These are phyloP conservation scores for Ophiodon elongatus DNA, from an alignment of 2,113 vertebrate genomes.

Conservation along the genomic window DNA sequence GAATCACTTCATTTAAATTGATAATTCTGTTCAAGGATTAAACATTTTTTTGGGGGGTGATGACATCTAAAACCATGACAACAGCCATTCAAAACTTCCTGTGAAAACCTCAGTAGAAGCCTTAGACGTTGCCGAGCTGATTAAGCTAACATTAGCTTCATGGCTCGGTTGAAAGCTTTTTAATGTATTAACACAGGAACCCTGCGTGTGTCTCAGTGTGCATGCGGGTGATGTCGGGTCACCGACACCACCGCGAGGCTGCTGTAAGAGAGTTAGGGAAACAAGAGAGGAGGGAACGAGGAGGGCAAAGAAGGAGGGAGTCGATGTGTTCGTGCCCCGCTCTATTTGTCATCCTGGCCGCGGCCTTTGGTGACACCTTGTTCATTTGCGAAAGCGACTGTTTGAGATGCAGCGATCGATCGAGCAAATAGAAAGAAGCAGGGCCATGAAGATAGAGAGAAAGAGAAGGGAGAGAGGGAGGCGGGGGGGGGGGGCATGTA, in stretches of 20 bases:
- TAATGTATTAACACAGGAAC: not conserved
- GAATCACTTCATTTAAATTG: too few relatives aligned
- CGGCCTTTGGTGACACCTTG: slow-evolving; percentile 78
- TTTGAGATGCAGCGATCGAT: slow-evolving; percentile 80
- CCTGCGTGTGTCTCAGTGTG: not conserved
- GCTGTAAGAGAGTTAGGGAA: not conserved
- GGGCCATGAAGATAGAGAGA: slow-evolving; percentile 36
- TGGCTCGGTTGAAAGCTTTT: not conserved
- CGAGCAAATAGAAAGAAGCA: slow-evolving; percentile 69
- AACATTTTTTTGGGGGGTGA: not conserved
- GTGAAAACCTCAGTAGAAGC: too few relatives aligned
- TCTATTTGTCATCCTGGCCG: slow-evolving; percentile 73
- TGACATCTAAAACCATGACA: not conserved
- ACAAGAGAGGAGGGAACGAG: not conserved
- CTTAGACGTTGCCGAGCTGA: not conserved
- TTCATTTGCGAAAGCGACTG: slow-evolving; percentile 77
- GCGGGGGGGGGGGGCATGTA: not conserved
- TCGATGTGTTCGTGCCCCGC: slow-evolving; percentile 13
- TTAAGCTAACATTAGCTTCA: not conserved
- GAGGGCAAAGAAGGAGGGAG: not conserved
- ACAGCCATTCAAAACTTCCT: not conserved
- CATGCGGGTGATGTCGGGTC: slow-evolving; percentile 32
- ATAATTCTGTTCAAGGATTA: too few relatives aligned
- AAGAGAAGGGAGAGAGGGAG: not conserved
- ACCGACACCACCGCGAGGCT: not conserved